These are phyloP conservation scores for Ameiurus melas DNA, from an alignment of 2,113 vertebrate species.

Conservation along the genomic window DNA sequence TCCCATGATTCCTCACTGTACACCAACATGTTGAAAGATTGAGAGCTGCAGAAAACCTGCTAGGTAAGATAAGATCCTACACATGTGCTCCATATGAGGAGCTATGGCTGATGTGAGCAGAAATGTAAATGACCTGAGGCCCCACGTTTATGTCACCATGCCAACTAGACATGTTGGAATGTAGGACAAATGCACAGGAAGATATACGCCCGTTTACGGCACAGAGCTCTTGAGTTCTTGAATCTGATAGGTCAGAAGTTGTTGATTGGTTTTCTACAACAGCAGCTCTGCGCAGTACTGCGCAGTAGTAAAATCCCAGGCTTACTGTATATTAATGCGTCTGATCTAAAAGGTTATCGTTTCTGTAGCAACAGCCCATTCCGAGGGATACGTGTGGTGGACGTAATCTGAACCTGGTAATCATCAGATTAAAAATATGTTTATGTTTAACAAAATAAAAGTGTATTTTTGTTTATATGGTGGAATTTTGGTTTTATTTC, in stretches of 20 bases:
- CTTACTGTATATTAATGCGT: not conserved
- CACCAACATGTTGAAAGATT: not conserved
- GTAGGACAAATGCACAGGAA: not conserved
- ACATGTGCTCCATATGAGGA: not conserved
- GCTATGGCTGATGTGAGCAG: not conserved
- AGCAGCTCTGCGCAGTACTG: not conserved
- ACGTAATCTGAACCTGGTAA: not conserved
- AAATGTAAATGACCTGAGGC: conserved; percentile 25
- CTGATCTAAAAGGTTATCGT: not conserved
- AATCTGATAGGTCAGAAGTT: not conserved
- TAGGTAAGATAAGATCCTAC: conserved; percentile 6
- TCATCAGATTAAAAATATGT: not conserved
- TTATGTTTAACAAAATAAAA: not conserved
- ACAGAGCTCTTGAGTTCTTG: not conserved
- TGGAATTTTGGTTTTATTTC: not conserved
- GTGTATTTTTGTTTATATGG: not conserved
- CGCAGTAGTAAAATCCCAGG: not conserved
- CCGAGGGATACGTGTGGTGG: not conserved
- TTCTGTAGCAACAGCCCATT: not conserved
- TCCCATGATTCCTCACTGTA: not conserved
- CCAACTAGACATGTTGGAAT: not conserved
- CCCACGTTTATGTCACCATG: not conserved
- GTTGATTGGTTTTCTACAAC: not conserved
- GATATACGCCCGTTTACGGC: not conserved
- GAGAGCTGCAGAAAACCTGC: not conserved